These are phyloP conservation scores for Microchirus variegatus DNA, from an alignment of 2,797 vertebrate species.

Conservation along the genomic window DNA sequence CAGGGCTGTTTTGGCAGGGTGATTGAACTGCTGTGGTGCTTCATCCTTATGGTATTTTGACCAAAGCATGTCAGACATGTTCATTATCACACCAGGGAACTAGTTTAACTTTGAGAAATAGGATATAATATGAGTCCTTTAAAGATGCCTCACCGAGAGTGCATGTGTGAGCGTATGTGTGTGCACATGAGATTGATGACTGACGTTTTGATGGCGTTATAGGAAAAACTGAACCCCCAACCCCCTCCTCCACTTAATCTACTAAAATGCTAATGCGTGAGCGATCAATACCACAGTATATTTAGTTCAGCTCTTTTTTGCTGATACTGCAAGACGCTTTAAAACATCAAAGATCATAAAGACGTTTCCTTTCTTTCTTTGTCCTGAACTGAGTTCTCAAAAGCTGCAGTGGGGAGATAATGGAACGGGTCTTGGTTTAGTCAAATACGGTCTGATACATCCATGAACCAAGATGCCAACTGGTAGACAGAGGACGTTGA, in stretches of 20 bases:
- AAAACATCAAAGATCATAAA: constrained; percentile 24
- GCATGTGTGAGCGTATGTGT: background rate
- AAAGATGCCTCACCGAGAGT: background rate
- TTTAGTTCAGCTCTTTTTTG: constrained; percentile 62
- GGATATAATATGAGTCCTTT: too few relatives aligned
- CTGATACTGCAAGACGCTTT: constrained; percentile 63
- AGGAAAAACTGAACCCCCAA: constrained; percentile 35
- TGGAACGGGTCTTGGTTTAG: constrained; percentile 31
- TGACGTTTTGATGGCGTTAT: constrained; percentile 46
- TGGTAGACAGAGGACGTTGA: constrained; percentile 26
- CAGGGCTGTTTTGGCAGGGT: too few relatives aligned
- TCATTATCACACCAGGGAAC: too few relatives aligned
- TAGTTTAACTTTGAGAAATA: too few relatives aligned
- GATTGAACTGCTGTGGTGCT: too few relatives aligned
- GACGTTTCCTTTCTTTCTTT: background rate
- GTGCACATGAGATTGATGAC: constrained; percentile 42
- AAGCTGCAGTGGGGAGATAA: constrained; percentile 55
- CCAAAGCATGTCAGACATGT: too few relatives aligned
- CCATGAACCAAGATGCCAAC: constrained; percentile 59
- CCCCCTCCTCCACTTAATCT: constrained; percentile 58
- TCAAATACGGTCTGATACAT: constrained; percentile 35
- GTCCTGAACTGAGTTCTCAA: constrained; percentile 7
- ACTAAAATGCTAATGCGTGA: constrained; percentile 62
- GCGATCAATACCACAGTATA: constrained; percentile 66
- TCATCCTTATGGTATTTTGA: too few relatives aligned